phyloP scores from a whole-genome alignment of 2,888 invertebrate species.

The Ichneumon xanthorius region DNA sequence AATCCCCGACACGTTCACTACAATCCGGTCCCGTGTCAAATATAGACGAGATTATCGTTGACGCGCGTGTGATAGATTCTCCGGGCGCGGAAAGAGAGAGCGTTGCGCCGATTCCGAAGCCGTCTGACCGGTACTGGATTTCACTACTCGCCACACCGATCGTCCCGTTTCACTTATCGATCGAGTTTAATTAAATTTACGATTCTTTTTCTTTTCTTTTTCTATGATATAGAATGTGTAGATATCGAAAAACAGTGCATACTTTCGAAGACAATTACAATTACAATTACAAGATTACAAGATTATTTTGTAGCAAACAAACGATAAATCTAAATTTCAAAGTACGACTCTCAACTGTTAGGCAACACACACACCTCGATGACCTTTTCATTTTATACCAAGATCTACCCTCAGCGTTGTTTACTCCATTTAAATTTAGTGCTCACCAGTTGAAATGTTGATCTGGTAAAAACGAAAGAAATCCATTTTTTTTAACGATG shows the following conservation, averaged over 20 bases:
- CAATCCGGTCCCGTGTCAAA: slow-evolving; percentile 36
- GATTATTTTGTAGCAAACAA: not conserved
- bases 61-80: slow-evolving; percentile 31
- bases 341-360: not conserved
- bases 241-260: not conserved
- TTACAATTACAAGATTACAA: too few species aligned
- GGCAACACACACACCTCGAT: too few species aligned
- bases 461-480: not conserved
- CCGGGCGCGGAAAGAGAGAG: not conserved
- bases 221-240: not conserved
- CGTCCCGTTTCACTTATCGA: not conserved
- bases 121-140: not conserved
- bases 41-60: slow-evolving; percentile 44
- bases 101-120: not conserved
- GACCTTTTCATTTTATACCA: too few species aligned
- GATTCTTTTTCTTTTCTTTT: not conserved
- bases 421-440: too few species aligned
- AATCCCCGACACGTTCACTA: slow-evolving; percentile 35
- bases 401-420: too few species aligned
- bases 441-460: not conserved
- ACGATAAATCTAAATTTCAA: not conserved
- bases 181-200: not conserved
- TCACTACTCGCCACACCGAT: not conserved
- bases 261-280: not conserved
- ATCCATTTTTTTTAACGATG: too few species aligned